A percentile compares a stretch with the other conserved stretches of the same genome.
phyloP scores from a whole-genome alignment of 2,797 vertebrate species.

The Tenualosa thibaudeaui region DNA sequence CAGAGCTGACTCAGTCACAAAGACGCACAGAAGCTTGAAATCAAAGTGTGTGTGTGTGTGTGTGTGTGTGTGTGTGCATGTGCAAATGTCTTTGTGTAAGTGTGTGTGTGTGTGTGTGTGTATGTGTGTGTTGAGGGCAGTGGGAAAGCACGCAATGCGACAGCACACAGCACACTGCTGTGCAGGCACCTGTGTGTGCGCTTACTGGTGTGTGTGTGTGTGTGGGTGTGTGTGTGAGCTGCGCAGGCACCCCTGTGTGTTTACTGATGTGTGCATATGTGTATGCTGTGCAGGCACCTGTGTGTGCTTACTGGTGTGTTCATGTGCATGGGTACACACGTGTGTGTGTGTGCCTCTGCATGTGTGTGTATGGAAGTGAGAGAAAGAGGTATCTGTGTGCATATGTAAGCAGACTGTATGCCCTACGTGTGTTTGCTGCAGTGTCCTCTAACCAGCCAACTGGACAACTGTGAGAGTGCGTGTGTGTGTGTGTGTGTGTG shows the following conservation, averaged over 20 bases:
- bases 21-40: slow-evolving; percentile 56
- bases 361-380: slow-evolving; percentile 1
- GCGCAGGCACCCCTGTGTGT: background rate
- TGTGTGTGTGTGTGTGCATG: background rate
- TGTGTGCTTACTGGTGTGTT: slow-evolving; percentile 20
- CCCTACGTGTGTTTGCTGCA: background rate
- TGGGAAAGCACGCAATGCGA: slow-evolving; percentile 40
- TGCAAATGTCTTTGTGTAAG: background rate
- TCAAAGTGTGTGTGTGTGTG: slow-evolving; percentile 29
- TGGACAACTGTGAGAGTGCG: background rate
- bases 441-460: background rate
- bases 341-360: background rate
- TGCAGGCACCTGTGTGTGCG: slow-evolving; percentile 30
- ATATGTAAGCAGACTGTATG: background rate
- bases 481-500: no score
- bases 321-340: background rate
- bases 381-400: background rate
- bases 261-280: background rate
- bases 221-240: slow-evolving; percentile 16
- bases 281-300: background rate
- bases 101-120: no score
- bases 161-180: slow-evolving; percentile 7
- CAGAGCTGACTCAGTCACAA: slow-evolving; percentile 57
- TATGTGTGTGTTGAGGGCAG: background rate
- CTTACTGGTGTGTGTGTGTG: background rate